Evolutionary conservation across 2,888 invertebrate genomes (phyloP), one percentile per base, ranked within the genome.

Genomic region (Homarus gammarus): DNA sequence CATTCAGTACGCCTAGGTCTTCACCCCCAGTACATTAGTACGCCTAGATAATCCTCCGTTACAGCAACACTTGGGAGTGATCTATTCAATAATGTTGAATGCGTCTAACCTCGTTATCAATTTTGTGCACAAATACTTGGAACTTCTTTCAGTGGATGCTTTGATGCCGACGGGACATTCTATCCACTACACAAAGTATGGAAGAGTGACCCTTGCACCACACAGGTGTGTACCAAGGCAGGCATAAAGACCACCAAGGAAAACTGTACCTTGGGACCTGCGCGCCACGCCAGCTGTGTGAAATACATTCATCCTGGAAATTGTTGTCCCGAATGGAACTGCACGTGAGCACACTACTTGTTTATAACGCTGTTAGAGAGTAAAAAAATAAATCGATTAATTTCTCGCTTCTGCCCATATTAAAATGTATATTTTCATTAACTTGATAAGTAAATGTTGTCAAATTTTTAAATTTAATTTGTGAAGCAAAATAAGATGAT

Each of bases 171-270:
- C 49, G 77, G 77, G 31, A 56, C 51, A 3, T 56, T 33, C n/a
- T 77, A 77, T 15, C 44, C 77, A 15, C 51, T 49, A 18, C 49
- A 49, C 51, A 27, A 77, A 2, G 49, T 49, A 33, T 77, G 77
- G 77, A 40, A 31, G 36, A 36, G 18, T 56, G 78, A 78, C 36
- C 44, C 40, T 10, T 77, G 56, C 78, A 78, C 78, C 56, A 51
- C 36, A 22, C 49, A 40, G 27, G n/a, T 6, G 49, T 77, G 77
- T 31, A 40, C 40, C 2, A 0, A 2, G 0, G 22, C 18, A 18
- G 78, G 78, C 18, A 36, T 78, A 22, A 33, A 56, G 33, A 56
- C 36, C 0, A 6, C 56, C 2, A 18, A 56, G n/a, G 38, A 15
- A 1, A 2, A 18, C 12, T 78, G 56, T 18, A 10, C 10, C 10